Conservation (phyloP, 2,113 vertebrate genomes). For the Chaenogobius annularis region DNA sequence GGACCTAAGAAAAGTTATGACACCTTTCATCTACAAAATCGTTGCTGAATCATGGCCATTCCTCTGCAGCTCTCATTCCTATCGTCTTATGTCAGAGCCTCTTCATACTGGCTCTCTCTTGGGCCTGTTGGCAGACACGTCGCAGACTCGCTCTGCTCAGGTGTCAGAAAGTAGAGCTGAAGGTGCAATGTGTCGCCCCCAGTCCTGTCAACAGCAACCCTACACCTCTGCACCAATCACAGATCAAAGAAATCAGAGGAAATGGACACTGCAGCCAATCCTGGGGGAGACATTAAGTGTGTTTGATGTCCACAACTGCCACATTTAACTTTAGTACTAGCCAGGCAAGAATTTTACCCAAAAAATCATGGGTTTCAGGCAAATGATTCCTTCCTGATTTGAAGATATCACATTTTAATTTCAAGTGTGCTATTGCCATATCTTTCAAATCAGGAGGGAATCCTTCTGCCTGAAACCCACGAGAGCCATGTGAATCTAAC, state of each 20-base stretch:
- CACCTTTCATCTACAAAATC: neutral
- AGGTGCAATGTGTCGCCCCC: slow-evolving; percentile 35
- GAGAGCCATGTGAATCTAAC: too few species aligned
- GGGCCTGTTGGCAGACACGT: slow-evolving; percentile 32
- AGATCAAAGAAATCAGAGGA: slow-evolving; percentile 49
- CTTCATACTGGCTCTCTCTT: neutral
- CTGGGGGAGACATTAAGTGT: neutral
- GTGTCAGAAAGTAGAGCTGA: slow-evolving; percentile 62
- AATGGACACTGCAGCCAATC: neutral
- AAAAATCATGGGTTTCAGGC: too few species aligned
- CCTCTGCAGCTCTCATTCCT: neutral
- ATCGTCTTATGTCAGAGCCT: neutral
- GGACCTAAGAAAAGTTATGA: neutral
- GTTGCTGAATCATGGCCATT: slow-evolving; percentile 12
- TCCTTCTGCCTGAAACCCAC: too few species aligned
- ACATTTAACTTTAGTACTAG: neutral
- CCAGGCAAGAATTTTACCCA: neutral
- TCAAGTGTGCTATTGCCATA: too few species aligned
- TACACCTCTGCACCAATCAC: slow-evolving; percentile 55
- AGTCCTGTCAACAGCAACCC: slow-evolving; percentile 59
- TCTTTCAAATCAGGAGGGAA: too few species aligned
- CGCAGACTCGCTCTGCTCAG: slow-evolving; percentile 54
- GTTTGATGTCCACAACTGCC: slow-evolving; percentile 4
- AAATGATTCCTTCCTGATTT: too few species aligned
- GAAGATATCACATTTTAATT: too few species aligned